Conservation (phyloP, 2,888 invertebrate genomes). For the Drosophila rellima region DNA sequence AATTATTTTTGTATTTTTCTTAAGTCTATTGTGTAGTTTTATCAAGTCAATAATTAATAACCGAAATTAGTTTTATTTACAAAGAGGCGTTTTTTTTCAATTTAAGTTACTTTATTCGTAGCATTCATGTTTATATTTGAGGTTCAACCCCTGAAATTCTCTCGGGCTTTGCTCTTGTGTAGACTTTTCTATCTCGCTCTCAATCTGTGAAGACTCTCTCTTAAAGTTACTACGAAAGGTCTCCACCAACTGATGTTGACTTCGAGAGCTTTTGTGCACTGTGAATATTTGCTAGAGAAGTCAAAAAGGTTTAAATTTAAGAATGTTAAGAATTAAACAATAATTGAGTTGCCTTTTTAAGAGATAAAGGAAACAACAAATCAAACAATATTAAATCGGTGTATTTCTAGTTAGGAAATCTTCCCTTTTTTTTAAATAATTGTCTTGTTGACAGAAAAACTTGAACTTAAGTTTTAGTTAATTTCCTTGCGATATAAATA, state of each 20-base stretch:
- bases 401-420: background rate
- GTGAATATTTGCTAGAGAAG: slow-evolving; percentile 8
- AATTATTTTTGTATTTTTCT: background rate
- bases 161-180: slow-evolving; percentile 55
- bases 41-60: background rate
- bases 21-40: background rate
- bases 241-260: slow-evolving; percentile 50
- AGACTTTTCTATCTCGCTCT: slow-evolving; percentile 50
- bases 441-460: background rate
- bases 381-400: background rate
- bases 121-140: slow-evolving; percentile 30
- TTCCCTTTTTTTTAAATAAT: background rate
- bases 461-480: background rate
- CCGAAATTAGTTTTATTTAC: slow-evolving; percentile 8
- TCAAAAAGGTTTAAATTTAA: background rate
- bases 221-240: slow-evolving; percentile 36
- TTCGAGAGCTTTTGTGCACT: slow-evolving; percentile 70
- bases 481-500: background rate
- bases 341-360: too few relatives aligned
- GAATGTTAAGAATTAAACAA: background rate
- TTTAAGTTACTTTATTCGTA: slow-evolving; percentile 35
- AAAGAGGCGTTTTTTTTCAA: slow-evolving; percentile 46
- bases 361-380: background rate
- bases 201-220: slow-evolving; percentile 18
- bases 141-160: slow-evolving; percentile 55